Conservation (phyloP, 2,797 vertebrate genomes). For the Cuniculus paca region DNA sequence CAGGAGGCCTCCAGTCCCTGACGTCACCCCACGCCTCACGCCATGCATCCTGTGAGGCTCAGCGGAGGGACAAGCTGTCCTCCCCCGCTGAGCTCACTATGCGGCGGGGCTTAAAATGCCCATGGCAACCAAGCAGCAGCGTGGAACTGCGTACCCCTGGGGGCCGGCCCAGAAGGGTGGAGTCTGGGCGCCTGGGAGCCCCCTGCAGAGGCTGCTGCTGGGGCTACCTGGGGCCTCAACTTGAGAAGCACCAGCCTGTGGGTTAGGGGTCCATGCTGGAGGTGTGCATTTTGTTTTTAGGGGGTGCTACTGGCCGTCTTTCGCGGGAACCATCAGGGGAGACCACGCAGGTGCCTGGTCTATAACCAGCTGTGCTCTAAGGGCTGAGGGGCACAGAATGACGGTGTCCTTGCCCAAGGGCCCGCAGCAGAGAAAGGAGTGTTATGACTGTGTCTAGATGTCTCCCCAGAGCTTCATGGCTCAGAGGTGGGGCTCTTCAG, state of each 20-base stretch:
- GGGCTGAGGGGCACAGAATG: neutral
- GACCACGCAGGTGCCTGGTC: neutral
- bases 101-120: neutral
- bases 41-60: rapidly evolving
- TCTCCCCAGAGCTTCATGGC: neutral
- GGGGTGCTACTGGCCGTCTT: rapidly evolving
- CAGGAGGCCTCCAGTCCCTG: rapidly evolving
- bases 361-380: neutral
- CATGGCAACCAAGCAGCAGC: rapidly evolving
- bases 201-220: neutral
- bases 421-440: neutral
- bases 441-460: neutral
- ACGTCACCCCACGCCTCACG: rapidly evolving
- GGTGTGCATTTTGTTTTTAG: neutral
- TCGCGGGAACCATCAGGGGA: no score
- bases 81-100: rapidly evolving
- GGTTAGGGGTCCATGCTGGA: neutral
- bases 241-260: neutral
- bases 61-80: rapidly evolving
- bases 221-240: neutral
- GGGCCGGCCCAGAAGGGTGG: neutral
- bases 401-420: neutral
- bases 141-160: rapidly evolving
- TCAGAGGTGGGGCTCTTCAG: neutral
- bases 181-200: rapidly evolving